phyloP scores from a whole-genome alignment of 2,113 vertebrate species.

The Eulemur rufifrons region DNA sequence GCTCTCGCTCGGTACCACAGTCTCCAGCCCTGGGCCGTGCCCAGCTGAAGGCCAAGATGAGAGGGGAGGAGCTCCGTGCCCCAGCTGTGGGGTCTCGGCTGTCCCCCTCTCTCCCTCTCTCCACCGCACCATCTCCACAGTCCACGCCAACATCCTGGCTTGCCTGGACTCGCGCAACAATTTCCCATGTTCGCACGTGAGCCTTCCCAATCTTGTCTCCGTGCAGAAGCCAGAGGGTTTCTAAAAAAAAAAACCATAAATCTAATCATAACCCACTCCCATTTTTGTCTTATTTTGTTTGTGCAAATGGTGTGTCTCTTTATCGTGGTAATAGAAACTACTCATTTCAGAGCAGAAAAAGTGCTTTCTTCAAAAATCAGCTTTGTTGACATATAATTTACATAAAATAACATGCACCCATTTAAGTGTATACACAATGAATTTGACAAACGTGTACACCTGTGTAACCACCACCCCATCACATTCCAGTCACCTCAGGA shows the following conservation, averaged over 20 bases:
- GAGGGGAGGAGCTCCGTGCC: neutral
- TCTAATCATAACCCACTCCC: neutral
- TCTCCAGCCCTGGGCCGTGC: neutral
- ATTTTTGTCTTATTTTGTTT: slow-evolving; percentile 38
- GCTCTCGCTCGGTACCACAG: neutral
- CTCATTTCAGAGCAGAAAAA: neutral
- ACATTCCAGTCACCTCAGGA: neutral
- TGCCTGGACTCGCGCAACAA: accelerated
- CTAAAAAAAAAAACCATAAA: neutral
- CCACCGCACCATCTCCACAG: accelerated
- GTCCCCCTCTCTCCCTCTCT: neutral
- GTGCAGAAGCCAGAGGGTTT: neutral
- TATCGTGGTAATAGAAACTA: neutral
- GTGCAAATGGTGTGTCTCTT: neutral
- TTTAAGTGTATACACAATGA: neutral
- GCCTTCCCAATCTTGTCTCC: neutral
- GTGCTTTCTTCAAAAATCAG: neutral
- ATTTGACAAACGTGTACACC: neutral
- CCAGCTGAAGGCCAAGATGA: neutral
- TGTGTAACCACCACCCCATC: neutral
- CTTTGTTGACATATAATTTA: neutral
- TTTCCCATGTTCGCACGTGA: neutral
- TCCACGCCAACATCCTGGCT: neutral
- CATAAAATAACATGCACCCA: neutral
- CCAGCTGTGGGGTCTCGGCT: no score